Conservation (phyloP, 2,797 vertebrate species). For the Pantherophis alleghaniensis region DNA sequence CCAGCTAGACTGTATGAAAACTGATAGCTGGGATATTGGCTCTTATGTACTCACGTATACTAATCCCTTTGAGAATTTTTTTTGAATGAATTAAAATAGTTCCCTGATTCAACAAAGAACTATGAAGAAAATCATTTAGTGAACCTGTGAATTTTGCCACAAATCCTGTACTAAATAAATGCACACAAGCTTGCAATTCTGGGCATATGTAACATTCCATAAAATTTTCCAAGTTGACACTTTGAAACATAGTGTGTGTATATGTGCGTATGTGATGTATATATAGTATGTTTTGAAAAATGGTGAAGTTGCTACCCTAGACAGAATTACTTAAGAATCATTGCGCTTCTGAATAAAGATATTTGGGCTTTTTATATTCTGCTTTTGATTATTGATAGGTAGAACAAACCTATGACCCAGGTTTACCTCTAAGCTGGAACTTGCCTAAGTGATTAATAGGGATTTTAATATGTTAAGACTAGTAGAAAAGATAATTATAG, state of each 20-base stretch:
- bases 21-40: conserved; percentile 85
- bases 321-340: neutral
- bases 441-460: neutral
- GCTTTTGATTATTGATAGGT: neutral
- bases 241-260: conserved; percentile 32
- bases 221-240: conserved; percentile 21
- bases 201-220: conserved; percentile 47
- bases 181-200: conserved; percentile 45
- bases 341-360: neutral
- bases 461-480: neutral
- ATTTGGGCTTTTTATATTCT: neutral
- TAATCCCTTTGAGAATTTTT: conserved; percentile 70
- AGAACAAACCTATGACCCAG: neutral
- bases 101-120: conserved; percentile 65
- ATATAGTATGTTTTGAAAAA: neutral
- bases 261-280: neutral
- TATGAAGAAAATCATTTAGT: conserved; percentile 57
- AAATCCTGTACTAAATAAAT: conserved; percentile 49
- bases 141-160: conserved; percentile 60
- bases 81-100: conserved; percentile 82
- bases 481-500: neutral
- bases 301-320: neutral
- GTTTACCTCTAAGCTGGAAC: neutral
- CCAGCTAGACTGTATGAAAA: conserved; percentile 81
- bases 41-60: conserved; percentile 74